Percentiles rank a stretch among this genome's conserved stretches.
Conservation (phyloP, 1,140 invertebrate genomes). For the Cydia strobilella region DNA sequence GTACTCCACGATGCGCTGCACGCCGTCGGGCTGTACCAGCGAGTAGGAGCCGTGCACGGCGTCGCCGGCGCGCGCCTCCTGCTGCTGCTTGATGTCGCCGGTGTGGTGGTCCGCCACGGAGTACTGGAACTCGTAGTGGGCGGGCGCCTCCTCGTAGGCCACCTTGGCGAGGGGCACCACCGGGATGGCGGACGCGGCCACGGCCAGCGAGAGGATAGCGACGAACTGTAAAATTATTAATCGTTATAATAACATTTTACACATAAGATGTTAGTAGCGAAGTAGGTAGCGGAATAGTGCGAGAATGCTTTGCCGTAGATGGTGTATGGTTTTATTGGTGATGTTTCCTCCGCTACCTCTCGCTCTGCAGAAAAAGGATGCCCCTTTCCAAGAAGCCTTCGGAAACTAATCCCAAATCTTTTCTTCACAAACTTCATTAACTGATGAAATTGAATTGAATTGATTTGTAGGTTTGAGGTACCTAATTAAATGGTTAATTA, state of each 20-base stretch:
- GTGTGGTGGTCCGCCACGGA: conserved; percentile 83
- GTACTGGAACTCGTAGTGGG: conserved; percentile 85
- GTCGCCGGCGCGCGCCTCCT: conserved; percentile 79
- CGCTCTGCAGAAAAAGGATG: too few species aligned
- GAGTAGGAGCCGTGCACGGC: conserved; percentile 83
- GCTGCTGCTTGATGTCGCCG: conserved; percentile 75
- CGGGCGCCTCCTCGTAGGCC: conserved; percentile 79
- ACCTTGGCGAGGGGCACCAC: conserved; percentile 55
- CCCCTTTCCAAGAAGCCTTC: too few species aligned
- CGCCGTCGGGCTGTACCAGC: conserved; percentile 82
- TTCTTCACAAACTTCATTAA: too few species aligned
- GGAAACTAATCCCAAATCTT: too few species aligned
- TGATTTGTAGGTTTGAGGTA: too few species aligned
- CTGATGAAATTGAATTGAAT: neutral
- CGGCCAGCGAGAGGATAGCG: conserved; percentile 55
- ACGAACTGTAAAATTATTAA: conserved; percentile 53
- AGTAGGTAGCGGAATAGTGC: too few species aligned
- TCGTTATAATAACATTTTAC: neutral
- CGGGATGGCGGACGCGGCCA: conserved; percentile 53
- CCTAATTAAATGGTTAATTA: conserved; percentile 13
- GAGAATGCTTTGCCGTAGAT: too few species aligned
- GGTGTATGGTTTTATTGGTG: too few species aligned
- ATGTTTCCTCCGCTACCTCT: too few species aligned
- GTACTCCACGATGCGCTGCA: conserved; percentile 82
- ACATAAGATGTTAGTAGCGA: too few species aligned